Evolutionary conservation across 2,113 vertebrate genomes (phyloP).

Genomic region (Sapajus apella): DNA sequence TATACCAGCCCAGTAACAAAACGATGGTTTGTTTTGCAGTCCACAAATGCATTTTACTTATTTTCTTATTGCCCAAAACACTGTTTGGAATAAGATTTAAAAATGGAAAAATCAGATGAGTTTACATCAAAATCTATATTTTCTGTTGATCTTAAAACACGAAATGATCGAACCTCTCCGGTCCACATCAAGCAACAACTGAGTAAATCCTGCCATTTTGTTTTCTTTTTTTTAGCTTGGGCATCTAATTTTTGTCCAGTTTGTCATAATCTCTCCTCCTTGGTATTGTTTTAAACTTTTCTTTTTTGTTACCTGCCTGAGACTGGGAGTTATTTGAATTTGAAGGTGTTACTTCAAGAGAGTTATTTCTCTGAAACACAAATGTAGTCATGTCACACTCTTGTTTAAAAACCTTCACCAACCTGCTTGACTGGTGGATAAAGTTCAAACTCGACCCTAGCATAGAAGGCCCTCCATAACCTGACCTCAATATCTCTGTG

Average conservation of each 20-base stretch:
- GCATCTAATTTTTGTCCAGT: not conserved
- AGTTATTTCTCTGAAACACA: not conserved
- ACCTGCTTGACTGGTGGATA: not conserved
- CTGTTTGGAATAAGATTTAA: not conserved
- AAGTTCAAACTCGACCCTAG: not conserved
- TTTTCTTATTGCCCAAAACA: not conserved
- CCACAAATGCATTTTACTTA: not conserved
- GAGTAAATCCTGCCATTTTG: too few species aligned
- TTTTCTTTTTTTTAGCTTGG: not conserved
- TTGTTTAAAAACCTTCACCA: not conserved
- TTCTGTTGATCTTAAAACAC: not conserved
- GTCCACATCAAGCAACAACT: fast-evolving
- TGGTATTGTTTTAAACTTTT: not conserved
- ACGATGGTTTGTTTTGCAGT: not conserved
- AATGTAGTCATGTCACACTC: not conserved
- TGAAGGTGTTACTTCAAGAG: not conserved
- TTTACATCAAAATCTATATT: not conserved
- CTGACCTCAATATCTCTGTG: not conserved
- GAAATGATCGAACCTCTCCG: not conserved
- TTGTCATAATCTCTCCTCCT: not conserved
- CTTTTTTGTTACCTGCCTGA: not conserved
- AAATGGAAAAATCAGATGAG: not conserved
- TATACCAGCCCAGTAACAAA: not conserved
- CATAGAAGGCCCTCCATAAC: not conserved
- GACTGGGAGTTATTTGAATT: not conserved